Percentiles rank a stretch among this genome's conserved stretches.
These are phyloP conservation scores for Holotrichia oblita DNA, from an alignment of 1,140 invertebrate species.

Conservation along the genomic window DNA sequence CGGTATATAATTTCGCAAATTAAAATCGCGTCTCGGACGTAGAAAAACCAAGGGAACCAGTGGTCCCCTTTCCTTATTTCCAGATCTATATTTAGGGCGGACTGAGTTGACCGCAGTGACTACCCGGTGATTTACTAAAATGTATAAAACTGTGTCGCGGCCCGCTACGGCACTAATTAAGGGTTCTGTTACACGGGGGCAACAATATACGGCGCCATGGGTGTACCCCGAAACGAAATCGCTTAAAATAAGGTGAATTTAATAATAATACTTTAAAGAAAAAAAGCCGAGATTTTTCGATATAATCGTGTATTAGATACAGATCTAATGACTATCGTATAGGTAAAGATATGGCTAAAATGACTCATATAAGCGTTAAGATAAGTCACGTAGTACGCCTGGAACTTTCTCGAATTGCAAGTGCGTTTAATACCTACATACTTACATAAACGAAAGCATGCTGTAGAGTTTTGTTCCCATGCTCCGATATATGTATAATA, in stretches of 20 bases:
- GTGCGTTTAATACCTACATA: too few relatives aligned
- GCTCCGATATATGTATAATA: neutral
- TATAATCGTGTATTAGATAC: too few relatives aligned
- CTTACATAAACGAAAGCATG: too few relatives aligned
- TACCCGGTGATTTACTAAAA: constrained; percentile 49
- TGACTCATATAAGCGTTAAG: too few relatives aligned
- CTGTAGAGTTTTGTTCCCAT: neutral
- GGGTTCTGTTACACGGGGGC: constrained; percentile 47
- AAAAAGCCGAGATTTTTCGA: neutral
- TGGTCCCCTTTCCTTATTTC: neutral
- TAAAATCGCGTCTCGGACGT: constrained; percentile 16
- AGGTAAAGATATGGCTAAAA: too few relatives aligned
- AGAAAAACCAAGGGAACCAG: neutral
- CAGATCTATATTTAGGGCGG: constrained; percentile 44
- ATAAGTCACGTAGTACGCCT: too few relatives aligned
- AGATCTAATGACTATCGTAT: too few relatives aligned
- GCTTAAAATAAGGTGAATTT: neutral
- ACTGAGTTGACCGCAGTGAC: constrained; percentile 45
- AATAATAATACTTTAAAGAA: constrained; percentile 28
- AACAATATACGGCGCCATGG: constrained; percentile 43
- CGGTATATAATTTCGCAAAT: constrained; percentile 29
- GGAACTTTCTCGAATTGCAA: too few relatives aligned
- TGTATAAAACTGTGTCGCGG: constrained; percentile 51
- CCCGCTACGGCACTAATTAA: constrained; percentile 45
- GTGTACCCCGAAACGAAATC: constrained; percentile 36